These are phyloP conservation scores for Bubo bubo DNA, from an alignment of 2,113 vertebrate species.

Conservation along the genomic window DNA sequence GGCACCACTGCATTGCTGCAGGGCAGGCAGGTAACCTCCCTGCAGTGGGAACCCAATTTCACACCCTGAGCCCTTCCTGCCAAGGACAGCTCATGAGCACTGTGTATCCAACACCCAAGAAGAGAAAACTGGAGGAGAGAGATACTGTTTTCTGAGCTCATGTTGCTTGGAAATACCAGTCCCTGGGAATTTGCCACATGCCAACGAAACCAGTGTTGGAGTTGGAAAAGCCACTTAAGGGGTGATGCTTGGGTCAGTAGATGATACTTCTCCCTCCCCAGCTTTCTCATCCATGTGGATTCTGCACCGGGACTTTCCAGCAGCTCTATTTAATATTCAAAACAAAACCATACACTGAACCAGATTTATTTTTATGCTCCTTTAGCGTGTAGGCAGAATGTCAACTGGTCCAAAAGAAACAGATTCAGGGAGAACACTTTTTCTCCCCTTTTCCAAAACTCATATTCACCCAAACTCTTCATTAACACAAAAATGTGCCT, in stretches of 20 bases:
- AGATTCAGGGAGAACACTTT: neutral
- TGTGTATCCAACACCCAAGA: neutral
- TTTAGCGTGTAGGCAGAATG: neutral
- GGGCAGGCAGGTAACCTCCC: neutral
- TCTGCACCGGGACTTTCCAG: neutral
- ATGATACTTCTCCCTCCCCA: neutral
- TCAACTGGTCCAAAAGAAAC: neutral
- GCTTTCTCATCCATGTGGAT: neutral
- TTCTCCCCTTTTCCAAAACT: neutral
- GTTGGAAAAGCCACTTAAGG: neutral
- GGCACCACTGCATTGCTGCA: neutral
- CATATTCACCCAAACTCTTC: neutral
- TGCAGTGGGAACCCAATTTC: neutral
- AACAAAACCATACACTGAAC: neutral
- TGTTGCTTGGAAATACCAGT: neutral
- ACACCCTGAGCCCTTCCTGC: neutral
- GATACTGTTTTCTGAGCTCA: neutral
- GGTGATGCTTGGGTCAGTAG: neutral
- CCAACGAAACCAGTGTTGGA: neutral
- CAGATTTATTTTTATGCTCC: neutral
- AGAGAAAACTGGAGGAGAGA: neutral
- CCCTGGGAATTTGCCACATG: neutral
- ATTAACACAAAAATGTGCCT: neutral
- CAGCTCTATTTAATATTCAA: neutral
- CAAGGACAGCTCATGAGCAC: neutral